Base-by-base conservation (phyloP, 1,140 invertebrate species). In the Halyomorpha halys region DNA sequence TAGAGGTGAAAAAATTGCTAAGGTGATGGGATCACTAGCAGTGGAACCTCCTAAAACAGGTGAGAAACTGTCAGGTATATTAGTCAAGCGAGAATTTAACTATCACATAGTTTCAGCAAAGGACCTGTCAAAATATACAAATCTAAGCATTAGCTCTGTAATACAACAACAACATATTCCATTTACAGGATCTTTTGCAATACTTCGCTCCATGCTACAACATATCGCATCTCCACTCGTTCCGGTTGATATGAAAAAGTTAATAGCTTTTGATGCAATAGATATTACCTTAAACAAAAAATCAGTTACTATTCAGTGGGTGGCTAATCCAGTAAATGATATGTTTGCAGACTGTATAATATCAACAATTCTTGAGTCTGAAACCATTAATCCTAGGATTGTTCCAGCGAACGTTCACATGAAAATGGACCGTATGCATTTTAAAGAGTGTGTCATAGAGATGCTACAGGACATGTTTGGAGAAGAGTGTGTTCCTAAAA, bases 1-100 rank as follows among this genome's bases (percentile, higher is more conserved):
- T 74, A 77, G 94, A 51, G 97, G 96, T 18, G 64, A 65, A 27
- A 67, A 67, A 59, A 65, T 59, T 63, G 69, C 65, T 6, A 69
- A 85, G 82, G 84, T 90, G 19, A 96, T 98, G 84, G 96, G 96
- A 0, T 82, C 82, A 11, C 75, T 99, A 47, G 95, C 96, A 0
- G 79, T 91, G 68, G 84, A 91, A 47, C 84, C 83, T 25, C 89
- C 93, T 0, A 82, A 83, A 71, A 83, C 90, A 4, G 87, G 86
- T 9, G 81, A 87, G 53, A 82, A 82, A 60, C 76, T 99, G 3
- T 94, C 93, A 11, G 97, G 97, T 0, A 87, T 99, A 65, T 77
- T 99, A 30, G 92, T 99, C 0, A 98, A 98, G 73, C 81, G 94
- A 44, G 98, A 99, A 75, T 99, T 99, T 72, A 98, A 95, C 75